Conservation (phyloP, 1,140 invertebrate species). For the Drosophila parabipectinata region DNA sequence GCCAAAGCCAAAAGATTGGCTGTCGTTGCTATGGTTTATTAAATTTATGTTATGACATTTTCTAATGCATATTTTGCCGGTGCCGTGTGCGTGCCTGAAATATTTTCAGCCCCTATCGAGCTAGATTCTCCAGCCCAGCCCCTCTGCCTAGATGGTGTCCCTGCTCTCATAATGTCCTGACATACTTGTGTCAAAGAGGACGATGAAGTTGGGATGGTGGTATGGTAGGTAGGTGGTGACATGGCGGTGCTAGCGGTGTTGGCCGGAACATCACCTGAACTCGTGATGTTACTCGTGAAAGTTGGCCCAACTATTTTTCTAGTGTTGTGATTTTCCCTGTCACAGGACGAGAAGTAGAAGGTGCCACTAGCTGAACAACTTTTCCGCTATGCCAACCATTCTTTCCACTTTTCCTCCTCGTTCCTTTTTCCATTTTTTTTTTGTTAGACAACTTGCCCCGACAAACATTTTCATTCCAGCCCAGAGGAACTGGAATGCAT, state of each 20-base stretch:
- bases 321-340: constrained; percentile 68
- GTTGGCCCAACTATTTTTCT: constrained; percentile 72
- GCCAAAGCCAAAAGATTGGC: constrained; percentile 52
- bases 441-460: no score
- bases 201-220: background rate
- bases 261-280: constrained; percentile 63
- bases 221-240: background rate
- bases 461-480: constrained; percentile 69
- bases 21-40: constrained; percentile 68
- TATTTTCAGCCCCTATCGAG: constrained; percentile 48
- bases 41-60: constrained; percentile 81
- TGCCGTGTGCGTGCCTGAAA: constrained; percentile 70
- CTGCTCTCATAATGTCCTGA: constrained; percentile 43
- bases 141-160: no score
- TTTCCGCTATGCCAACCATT: constrained; percentile 70
- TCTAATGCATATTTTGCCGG: constrained; percentile 76
- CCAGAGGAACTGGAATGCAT: constrained; percentile 52
- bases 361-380: constrained; percentile 50
- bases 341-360: constrained; percentile 22
- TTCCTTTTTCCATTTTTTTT: constrained; percentile 8
- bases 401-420: constrained; percentile 8
- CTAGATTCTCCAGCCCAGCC: background rate
- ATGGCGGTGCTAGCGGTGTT: constrained; percentile 4
- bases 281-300: constrained; percentile 52
- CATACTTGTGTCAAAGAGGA: constrained; percentile 40